phyloP scores from a whole-genome alignment of 2,113 vertebrate genomes.

The Odontesthes bonariensis region DNA sequence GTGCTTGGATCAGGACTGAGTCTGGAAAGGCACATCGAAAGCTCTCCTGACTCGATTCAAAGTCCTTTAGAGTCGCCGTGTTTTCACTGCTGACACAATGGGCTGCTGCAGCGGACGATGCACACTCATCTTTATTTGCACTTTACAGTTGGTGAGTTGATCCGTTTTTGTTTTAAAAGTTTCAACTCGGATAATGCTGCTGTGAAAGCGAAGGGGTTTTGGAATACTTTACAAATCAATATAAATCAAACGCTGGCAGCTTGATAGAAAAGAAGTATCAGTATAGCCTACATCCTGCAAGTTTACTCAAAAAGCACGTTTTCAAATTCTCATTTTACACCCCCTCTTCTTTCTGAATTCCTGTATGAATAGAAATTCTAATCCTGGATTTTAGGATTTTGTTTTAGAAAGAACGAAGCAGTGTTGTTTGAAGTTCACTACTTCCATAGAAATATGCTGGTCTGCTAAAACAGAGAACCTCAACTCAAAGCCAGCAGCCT shows the following conservation, averaged over 20 bases:
- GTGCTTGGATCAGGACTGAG: slow-evolving; percentile 62
- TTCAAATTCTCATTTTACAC: neutral
- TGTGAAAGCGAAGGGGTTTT: no score
- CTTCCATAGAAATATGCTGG: slow-evolving; percentile 20
- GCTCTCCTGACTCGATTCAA: slow-evolving; percentile 36
- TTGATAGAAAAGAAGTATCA: neutral
- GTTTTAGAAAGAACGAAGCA: neutral
- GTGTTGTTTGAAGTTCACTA: neutral
- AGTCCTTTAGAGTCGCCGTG: slow-evolving; percentile 35
- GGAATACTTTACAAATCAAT: neutral
- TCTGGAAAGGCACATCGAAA: slow-evolving; percentile 39
- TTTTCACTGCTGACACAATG: slow-evolving; percentile 77
- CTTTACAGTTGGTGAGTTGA: slow-evolving; percentile 91
- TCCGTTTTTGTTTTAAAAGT: slow-evolving; percentile 6
- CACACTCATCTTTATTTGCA: slow-evolving; percentile 88
- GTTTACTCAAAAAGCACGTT: no score
- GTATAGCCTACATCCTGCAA: neutral
- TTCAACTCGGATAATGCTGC: neutral
- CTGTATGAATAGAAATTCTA: neutral
- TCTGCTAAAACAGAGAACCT: slow-evolving; percentile 8
- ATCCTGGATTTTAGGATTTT: neutral
- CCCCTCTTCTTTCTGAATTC: neutral
- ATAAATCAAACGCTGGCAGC: neutral
- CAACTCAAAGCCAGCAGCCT: neutral
- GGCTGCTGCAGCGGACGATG: slow-evolving; percentile 91